These are phyloP conservation scores for Ardeotis arabs DNA, from an alignment of 2,113 vertebrate species.

Conservation along the genomic window DNA sequence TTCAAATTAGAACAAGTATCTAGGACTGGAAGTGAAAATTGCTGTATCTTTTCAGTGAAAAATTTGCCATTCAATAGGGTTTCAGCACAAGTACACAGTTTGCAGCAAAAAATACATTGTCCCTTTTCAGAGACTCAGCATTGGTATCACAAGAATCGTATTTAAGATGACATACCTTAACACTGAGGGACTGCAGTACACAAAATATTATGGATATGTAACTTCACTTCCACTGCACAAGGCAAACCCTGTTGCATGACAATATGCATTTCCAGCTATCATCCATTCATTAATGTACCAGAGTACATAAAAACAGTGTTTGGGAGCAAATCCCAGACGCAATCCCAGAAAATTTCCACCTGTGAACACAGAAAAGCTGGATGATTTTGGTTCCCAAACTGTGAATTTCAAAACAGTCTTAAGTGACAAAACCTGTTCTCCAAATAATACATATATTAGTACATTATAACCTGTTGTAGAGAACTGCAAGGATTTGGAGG, in stretches of 20 bases:
- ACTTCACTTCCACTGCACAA: neutral
- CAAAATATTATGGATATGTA: constrained; percentile 12
- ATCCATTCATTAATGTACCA: constrained; percentile 15
- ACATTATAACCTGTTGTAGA: neutral
- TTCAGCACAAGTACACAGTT: neutral
- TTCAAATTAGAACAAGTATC: neutral
- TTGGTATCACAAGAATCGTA: neutral
- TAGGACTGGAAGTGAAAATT: neutral
- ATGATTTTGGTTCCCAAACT: neutral
- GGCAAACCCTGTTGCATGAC: constrained; percentile 15
- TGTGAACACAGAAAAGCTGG: neutral
- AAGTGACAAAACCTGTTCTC: neutral
- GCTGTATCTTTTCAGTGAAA: neutral
- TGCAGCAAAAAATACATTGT: neutral
- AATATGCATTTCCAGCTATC: neutral
- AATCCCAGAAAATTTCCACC: neutral
- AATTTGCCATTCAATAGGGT: neutral
- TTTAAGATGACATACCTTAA: neutral
- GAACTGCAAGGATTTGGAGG: neutral
- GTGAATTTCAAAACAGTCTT: neutral
- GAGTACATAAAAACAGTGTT: constrained; percentile 48
- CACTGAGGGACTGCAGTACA: constrained; percentile 13
- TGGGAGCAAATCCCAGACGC: neutral
- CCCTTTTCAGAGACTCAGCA: neutral
- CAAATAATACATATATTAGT: neutral